Conservation (phyloP, 2,113 vertebrate species). For the Circaetus cinerascens region DNA sequence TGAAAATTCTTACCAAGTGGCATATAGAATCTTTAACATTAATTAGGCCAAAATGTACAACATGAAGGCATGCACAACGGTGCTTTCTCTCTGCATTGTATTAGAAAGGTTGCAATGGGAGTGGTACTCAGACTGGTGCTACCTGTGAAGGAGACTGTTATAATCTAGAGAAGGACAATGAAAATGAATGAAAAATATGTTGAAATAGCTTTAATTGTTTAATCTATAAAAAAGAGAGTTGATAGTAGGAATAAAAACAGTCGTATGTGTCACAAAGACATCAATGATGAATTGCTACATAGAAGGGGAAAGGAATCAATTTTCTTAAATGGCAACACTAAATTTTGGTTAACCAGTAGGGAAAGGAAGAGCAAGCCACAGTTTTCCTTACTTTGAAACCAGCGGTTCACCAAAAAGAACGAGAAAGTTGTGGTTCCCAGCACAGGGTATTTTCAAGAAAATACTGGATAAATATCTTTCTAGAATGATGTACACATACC, state of each 20-base stretch:
- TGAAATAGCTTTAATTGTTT: background rate
- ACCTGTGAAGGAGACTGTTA: background rate
- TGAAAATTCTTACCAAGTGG: background rate
- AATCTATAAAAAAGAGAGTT: background rate
- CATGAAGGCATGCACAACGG: background rate
- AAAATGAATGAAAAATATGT: background rate
- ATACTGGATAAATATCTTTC: background rate
- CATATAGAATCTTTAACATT: background rate
- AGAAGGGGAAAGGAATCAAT: background rate
- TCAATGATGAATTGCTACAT: background rate
- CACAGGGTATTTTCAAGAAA: background rate
- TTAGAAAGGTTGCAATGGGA: background rate
- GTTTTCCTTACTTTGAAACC: background rate
- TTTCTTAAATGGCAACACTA: background rate
- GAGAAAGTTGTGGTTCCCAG: background rate
- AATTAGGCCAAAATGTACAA: background rate
- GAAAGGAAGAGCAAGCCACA: background rate
- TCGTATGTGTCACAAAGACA: accelerated
- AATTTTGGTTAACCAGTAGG: background rate
- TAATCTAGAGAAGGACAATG: background rate
- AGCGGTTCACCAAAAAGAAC: background rate
- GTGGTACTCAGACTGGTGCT: background rate
- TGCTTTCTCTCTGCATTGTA: background rate
- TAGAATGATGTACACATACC: background rate
- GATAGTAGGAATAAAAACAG: background rate